Evolutionary conservation across 2,888 invertebrate species (phyloP).

Genomic region (Invenusta paracnida): DNA sequence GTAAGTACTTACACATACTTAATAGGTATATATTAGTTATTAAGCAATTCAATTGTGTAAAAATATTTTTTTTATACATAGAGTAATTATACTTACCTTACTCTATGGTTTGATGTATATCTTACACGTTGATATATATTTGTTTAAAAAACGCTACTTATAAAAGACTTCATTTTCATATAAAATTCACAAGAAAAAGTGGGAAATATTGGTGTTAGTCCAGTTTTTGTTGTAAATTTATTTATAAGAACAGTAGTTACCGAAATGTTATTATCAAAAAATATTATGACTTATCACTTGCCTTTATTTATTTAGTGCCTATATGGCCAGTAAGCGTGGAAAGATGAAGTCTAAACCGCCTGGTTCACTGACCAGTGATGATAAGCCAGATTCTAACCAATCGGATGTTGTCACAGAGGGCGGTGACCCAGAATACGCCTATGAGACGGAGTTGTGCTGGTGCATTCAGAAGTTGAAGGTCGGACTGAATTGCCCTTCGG

Average conservation of each 20-base stretch:
- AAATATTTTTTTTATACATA: too few relatives aligned
- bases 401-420: not conserved
- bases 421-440: not conserved
- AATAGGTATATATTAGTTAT: too few relatives aligned
- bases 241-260: too few relatives aligned
- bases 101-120: too few relatives aligned
- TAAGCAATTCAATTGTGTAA: too few relatives aligned
- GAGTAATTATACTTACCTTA: too few relatives aligned
- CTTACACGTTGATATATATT: not conserved
- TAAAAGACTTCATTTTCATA: not conserved
- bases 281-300: not conserved
- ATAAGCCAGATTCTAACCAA: not conserved
- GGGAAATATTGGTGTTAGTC: not conserved
- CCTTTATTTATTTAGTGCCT: not conserved
- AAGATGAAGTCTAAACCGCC: not conserved
- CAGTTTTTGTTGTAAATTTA: not conserved
- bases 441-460: constrained; percentile 14
- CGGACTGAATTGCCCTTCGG: not conserved
- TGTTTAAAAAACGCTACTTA: not conserved
- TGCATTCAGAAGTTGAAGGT: constrained; percentile 11
- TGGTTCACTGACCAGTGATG: not conserved
- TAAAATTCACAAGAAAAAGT: not conserved
- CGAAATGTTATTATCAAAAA: too few relatives aligned
- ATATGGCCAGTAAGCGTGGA: not conserved
- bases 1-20: too few relatives aligned